Percentiles rank a stretch among this genome's conserved stretches.
Evolutionary conservation across 2,113 vertebrate genomes (phyloP).

Genomic region (Chiloscyllium plagiosum): DNA sequence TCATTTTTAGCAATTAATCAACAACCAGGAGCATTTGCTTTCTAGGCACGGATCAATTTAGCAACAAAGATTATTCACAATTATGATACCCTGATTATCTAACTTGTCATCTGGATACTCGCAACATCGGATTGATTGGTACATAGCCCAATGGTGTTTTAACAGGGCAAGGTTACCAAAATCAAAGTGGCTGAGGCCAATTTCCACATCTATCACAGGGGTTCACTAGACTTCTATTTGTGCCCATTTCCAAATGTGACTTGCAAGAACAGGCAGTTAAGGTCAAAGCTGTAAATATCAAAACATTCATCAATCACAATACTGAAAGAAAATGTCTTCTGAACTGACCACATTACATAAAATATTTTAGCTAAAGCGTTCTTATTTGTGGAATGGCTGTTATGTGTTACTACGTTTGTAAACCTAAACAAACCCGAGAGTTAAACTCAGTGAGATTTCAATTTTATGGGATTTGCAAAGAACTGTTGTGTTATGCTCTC

Average conservation of each 20-base stretch:
- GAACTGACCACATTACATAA: not conserved
- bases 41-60: not conserved
- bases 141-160: not conserved
- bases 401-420: not conserved
- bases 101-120: not conserved
- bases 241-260: not conserved
- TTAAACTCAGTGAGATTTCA: not conserved
- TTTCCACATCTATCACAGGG: not conserved
- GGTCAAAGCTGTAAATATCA: not conserved
- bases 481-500: not conserved
- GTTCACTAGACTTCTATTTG: not conserved
- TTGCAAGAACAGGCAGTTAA: not conserved
- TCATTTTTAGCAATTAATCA: not conserved
- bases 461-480: not conserved
- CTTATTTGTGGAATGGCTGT: not conserved
- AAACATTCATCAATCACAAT: not conserved
- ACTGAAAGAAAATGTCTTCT: not conserved
- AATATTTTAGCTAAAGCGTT: not conserved
- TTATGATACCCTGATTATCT: not conserved
- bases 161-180: not conserved
- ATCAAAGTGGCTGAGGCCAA: not conserved
- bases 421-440: not conserved
- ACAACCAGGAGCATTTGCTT: not conserved
- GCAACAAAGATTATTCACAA: not conserved
- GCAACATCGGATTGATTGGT: not conserved